A percentile compares a stretch with the other conserved stretches of the same genome.
Conservation (phyloP, 2,113 vertebrate species). For the Erythrocercus mccallii region DNA sequence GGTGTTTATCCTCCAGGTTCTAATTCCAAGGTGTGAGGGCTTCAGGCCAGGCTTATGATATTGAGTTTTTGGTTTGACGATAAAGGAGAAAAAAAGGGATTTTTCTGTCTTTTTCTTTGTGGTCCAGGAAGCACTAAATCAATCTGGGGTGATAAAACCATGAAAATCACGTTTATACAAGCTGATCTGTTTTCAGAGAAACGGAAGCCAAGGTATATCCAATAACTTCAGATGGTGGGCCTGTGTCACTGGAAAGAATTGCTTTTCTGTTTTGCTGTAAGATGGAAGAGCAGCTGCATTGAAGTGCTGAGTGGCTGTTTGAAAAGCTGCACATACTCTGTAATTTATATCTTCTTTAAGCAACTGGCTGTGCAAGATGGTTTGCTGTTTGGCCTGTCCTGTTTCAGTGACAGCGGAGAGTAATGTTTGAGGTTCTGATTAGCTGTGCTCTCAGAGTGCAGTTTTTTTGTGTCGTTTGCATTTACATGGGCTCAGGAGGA, state of each 20-base stretch:
- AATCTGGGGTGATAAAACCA: background rate
- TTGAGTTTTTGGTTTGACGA: background rate
- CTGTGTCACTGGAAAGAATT: background rate
- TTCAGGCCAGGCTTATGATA: background rate
- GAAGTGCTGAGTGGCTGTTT: background rate
- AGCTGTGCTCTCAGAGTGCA: background rate
- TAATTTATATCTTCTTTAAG: background rate
- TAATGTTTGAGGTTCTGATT: background rate
- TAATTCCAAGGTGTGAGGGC: background rate
- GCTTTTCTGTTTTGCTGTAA: background rate
- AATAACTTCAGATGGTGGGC: background rate
- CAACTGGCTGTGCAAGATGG: background rate
- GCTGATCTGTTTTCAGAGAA: background rate
- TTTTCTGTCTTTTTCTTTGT: background rate
- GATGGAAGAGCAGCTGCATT: background rate
- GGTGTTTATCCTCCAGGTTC: background rate
- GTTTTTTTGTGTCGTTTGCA: background rate
- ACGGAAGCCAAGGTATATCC: background rate
- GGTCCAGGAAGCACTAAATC: background rate
- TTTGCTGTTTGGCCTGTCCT: background rate
- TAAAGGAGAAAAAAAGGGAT: background rate
- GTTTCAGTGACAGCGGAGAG: background rate
- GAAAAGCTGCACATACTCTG: constrained; percentile 2
- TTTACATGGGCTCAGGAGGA: background rate
- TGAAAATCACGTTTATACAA: background rate